A percentile compares a stretch with the other conserved stretches of the same genome.
phyloP scores from a whole-genome alignment of 1,140 invertebrate species.

The Scaptomyza hsui region DNA sequence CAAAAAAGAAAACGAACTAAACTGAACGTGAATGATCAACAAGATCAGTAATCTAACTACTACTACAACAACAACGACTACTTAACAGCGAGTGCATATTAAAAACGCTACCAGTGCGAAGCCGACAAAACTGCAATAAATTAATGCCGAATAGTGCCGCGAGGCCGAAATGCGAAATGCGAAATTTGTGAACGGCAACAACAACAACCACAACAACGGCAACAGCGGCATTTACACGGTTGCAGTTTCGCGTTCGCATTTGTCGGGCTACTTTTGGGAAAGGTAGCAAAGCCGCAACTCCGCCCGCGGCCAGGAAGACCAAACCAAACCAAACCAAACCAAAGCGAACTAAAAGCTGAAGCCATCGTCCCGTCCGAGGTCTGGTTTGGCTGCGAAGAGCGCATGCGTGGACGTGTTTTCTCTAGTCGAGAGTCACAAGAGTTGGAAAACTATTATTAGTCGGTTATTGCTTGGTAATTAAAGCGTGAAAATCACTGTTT shows the following conservation, averaged over 20 bases:
- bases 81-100: constrained; percentile 32
- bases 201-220: constrained; percentile 5
- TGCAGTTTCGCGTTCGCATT: constrained; percentile 73
- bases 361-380: neutral
- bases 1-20: neutral
- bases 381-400: constrained; percentile 5
- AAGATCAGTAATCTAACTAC: constrained; percentile 25
- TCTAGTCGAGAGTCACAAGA: constrained; percentile 22
- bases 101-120: constrained; percentile 49
- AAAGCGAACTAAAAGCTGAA: neutral
- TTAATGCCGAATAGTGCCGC: constrained; percentile 73
- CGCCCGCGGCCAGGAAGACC: constrained; percentile 56
- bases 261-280: constrained; percentile 44
- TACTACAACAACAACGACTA: constrained; percentile 14
- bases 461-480: constrained; percentile 68
- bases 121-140: constrained; percentile 83
- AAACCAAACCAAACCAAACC: constrained; percentile 1
- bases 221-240: constrained; percentile 68
- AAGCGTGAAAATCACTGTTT: constrained; percentile 84
- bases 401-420: constrained; percentile 26
- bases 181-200: constrained; percentile 55
- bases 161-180: constrained; percentile 47
- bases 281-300: constrained; percentile 52
- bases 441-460: constrained; percentile 70
- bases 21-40: constrained; percentile 5